Evolutionary conservation across 2,797 vertebrate genomes (phyloP), one percentile per base, ranked within the genome.

Genomic region (Argyrosomus regius): DNA sequence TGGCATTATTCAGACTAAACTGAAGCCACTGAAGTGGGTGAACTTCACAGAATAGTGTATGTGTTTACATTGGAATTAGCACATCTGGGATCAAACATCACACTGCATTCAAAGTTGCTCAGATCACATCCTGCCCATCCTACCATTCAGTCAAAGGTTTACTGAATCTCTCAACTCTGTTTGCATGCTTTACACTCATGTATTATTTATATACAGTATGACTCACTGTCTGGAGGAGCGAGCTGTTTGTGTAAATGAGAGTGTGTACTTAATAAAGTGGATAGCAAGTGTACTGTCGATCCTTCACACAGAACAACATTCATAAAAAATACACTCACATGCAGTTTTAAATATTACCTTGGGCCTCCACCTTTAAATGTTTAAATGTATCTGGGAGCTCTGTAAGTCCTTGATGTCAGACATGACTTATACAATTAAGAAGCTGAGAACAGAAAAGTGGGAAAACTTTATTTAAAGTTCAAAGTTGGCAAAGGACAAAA

Each of bases 151-250:
- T 74, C 69, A 63, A 83, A 85, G 80, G 79, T 66, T 81, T 81
- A 82, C 77, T 78, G 65, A 88, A 88, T 61, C 80, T 82, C 45
- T 76, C 60, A 73, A 67, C 76, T 49, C 70, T 74, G 73, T 83
- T 79, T 84, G 79, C 83, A 82, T 85, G 80, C 74, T 78, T 89
- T 68, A 83, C 58, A 59, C 78, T 81, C 78, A 85, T 91, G 63
- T 70, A 85, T 85, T 87, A 90, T 92, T 87, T 53, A 88, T 86
- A 75, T 74, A 80, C 77, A 77, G 63, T 62, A 66, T 82, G 81
- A 87, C 52, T 90, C 66, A 76, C 61, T 89, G 73, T 84, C 80
- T 89, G 73, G 62, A 70, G 72, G 67, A 80, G 77, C 67, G 54
- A 59, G 62, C 71, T 81, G 76, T 82, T 87, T 82, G 65, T 75